Percentiles rank a stretch among this genome's conserved stretches.
These are phyloP conservation scores for Rhynchonycteris naso DNA, from an alignment of 2,797 vertebrate species.

Conservation along the genomic window DNA sequence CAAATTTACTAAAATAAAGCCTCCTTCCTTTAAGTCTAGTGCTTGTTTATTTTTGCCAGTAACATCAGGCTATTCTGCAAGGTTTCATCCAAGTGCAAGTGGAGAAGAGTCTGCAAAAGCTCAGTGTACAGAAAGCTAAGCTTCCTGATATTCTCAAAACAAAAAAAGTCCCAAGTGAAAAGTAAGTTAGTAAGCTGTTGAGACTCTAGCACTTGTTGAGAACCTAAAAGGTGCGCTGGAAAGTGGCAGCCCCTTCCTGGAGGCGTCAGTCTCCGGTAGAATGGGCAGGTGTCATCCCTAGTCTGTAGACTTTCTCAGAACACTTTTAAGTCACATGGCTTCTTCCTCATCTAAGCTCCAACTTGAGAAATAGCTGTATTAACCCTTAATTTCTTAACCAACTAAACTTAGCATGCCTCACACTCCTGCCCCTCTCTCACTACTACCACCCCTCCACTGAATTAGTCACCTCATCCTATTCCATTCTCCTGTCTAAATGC, in stretches of 20 bases:
- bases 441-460: not conserved
- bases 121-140: not conserved
- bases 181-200: not conserved
- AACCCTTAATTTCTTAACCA: not conserved
- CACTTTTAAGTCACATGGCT: not conserved
- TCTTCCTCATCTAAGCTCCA: not conserved
- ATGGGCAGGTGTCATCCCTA: fast-evolving
- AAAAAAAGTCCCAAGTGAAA: not conserved
- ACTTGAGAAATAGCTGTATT: not conserved
- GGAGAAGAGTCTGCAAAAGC: not conserved
- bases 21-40: not conserved
- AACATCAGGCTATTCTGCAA: not conserved
- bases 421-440: no score
- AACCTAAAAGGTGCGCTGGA: not conserved
- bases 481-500: not conserved
- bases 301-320: not conserved
- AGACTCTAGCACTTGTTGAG: not conserved
- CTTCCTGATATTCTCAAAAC: not conserved
- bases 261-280: fast-evolving
- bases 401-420: not conserved
- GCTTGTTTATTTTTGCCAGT: not conserved
- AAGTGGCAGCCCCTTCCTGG: not conserved
- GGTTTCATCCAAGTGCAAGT: not conserved
- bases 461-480: not conserved
- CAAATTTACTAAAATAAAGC: slow-evolving; percentile 23